Conservation (phyloP, 1,140 invertebrate species). For the Dinothrombium tinctorium region DNA sequence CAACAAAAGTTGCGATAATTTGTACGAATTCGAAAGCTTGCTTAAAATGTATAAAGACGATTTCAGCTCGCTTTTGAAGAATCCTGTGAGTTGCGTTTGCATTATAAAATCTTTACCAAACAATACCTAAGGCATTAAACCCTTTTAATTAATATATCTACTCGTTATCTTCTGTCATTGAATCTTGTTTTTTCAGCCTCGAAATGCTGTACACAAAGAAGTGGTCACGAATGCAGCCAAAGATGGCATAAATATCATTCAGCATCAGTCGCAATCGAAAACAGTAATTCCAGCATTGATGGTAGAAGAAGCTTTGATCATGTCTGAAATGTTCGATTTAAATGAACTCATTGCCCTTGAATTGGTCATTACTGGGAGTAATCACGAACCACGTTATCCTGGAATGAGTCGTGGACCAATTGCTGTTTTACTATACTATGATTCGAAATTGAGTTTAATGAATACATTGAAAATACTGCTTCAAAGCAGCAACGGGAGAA, state of each 20-base stretch:
- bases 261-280: slow-evolving; percentile 28
- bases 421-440: slow-evolving; percentile 75
- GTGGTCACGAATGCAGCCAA: slow-evolving; percentile 50
- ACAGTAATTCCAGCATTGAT: slow-evolving; percentile 47
- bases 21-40: too few relatives aligned
- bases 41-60: too few relatives aligned
- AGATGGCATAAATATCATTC: slow-evolving; percentile 47
- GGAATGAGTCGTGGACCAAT: slow-evolving; percentile 65
- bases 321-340: slow-evolving; percentile 81
- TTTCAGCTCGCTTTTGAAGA: too few relatives aligned
- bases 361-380: slow-evolving; percentile 46
- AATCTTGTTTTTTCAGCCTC: slow-evolving; percentile 32
- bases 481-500: slow-evolving; percentile 47
- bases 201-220: slow-evolving; percentile 46
- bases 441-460: slow-evolving; percentile 54
- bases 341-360: slow-evolving; percentile 75
- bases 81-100: too few relatives aligned
- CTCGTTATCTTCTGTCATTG: slow-evolving; percentile 5
- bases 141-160: too few relatives aligned
- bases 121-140: too few relatives aligned
- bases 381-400: slow-evolving; percentile 58
- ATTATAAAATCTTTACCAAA: too few relatives aligned
- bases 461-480: slow-evolving; percentile 51
- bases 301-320: slow-evolving; percentile 66
- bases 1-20: too few relatives aligned